Conservation (phyloP, 2,113 vertebrate species). For the Delphinus delphis region DNA sequence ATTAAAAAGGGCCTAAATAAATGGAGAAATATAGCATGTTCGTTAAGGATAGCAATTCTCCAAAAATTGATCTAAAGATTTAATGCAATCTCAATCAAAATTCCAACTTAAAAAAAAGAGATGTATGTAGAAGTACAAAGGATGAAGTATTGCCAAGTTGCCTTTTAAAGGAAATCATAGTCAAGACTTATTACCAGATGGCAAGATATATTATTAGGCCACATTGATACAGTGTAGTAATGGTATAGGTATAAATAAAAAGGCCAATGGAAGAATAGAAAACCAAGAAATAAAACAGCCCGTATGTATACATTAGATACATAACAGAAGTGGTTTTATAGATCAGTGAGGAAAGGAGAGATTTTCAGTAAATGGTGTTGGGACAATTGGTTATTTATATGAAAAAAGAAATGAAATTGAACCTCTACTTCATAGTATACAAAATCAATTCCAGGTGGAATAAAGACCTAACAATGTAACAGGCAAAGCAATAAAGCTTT, state of each 20-base stretch:
- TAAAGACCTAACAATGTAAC: neutral
- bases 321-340: slow-evolving; percentile 5
- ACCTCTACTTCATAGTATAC: neutral
- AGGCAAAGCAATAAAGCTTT: neutral
- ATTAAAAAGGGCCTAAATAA: slow-evolving; percentile 1
- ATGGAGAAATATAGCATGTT: neutral
- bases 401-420: slow-evolving; percentile 5
- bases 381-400: neutral
- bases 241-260: neutral
- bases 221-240: neutral
- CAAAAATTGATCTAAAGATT: neutral
- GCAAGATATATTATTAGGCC: neutral
- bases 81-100: neutral
- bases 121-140: neutral
- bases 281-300: neutral
- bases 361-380: neutral
- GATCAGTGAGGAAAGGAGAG: neutral
- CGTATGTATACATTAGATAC: neutral
- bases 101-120: neutral
- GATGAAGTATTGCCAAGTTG: neutral
- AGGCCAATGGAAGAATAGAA: neutral
- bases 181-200: neutral
- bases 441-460: slow-evolving; percentile 26
- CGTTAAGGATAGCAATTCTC: neutral
- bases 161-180: neutral